These are phyloP conservation scores for Malachius bipustulatus DNA, from an alignment of 2,888 invertebrate species.

Conservation along the genomic window DNA sequence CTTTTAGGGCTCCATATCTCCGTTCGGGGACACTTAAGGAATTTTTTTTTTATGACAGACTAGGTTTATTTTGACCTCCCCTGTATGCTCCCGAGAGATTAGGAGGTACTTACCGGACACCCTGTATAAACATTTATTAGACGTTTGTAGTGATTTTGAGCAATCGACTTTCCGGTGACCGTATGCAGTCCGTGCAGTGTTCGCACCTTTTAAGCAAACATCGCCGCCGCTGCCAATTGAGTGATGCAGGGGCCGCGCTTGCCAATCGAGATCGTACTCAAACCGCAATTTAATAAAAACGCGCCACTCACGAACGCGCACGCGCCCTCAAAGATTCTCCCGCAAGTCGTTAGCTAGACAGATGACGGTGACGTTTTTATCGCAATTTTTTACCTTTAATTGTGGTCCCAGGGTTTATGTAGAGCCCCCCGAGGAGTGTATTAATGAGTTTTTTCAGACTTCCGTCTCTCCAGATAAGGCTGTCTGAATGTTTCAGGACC, in stretches of 20 bases:
- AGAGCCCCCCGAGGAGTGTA: constrained; percentile 4
- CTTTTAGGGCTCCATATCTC: too few relatives aligned
- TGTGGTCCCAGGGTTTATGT: constrained; percentile 10
- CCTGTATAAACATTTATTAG: too few relatives aligned
- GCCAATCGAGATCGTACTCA: constrained; percentile 15
- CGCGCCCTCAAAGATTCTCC: constrained; percentile 13
- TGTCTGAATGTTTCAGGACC: not conserved
- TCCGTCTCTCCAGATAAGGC: not conserved
- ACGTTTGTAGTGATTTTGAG: too few relatives aligned
- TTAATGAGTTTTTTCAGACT: constrained; percentile 4
- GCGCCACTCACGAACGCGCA: constrained; percentile 14
- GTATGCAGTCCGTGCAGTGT: constrained; percentile 5
- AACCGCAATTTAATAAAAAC: constrained; percentile 17
- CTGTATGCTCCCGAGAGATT: too few relatives aligned
- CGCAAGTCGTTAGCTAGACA: constrained; percentile 16
- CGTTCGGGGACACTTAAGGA: too few relatives aligned
- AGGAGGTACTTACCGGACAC: too few relatives aligned
- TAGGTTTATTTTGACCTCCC: too few relatives aligned
- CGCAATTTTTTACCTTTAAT: constrained; percentile 15
- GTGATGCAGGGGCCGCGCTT: constrained; percentile 2
- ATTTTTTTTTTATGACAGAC: too few relatives aligned
- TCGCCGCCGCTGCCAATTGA: constrained; percentile 5
- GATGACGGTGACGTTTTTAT: constrained; percentile 19
- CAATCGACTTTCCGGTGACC: too few relatives aligned
- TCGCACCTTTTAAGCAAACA: constrained; percentile 7